phyloP scores from a whole-genome alignment of 2,113 vertebrate genomes.

The Chionodraco myersi region DNA sequence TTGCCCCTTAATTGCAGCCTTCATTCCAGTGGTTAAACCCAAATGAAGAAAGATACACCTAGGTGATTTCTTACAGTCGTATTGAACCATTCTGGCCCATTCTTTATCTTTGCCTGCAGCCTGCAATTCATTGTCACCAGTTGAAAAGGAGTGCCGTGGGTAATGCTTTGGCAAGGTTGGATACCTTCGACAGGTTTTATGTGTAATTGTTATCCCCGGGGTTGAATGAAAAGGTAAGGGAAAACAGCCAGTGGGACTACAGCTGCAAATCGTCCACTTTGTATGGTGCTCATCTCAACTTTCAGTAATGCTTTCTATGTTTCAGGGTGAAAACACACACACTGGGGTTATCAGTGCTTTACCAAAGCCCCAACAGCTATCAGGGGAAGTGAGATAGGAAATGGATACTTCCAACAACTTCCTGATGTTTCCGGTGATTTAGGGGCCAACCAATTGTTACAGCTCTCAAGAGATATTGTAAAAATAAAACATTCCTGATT shows the following conservation, averaged over 20 bases:
- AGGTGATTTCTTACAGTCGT: slow-evolving; percentile 31
- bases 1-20: slow-evolving; percentile 28
- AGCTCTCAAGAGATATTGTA: slow-evolving; percentile 41
- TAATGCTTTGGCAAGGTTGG: slow-evolving; percentile 48
- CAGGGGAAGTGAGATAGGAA: slow-evolving; percentile 86
- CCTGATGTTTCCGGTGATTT: slow-evolving; percentile 85
- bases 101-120: slow-evolving; percentile 32
- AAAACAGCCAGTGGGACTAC: slow-evolving; percentile 33
- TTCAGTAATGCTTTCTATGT: slow-evolving; percentile 59
- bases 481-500: slow-evolving; percentile 34
- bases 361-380: slow-evolving; percentile 66
- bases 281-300: slow-evolving; percentile 49
- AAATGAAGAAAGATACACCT: slow-evolving; percentile 36
- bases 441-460: slow-evolving; percentile 52
- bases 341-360: slow-evolving; percentile 63
- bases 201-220: slow-evolving; percentile 49
- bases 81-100: slow-evolving; percentile 13
- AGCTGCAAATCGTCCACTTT: slow-evolving; percentile 33
- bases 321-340: slow-evolving; percentile 28
- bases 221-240: slow-evolving; percentile 50
- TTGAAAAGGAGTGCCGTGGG: slow-evolving; percentile 50
- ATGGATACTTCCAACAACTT: slow-evolving; percentile 88
- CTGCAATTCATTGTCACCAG: slow-evolving; percentile 40
- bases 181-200: slow-evolving; percentile 49
- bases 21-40: slow-evolving; percentile 34